A percentile compares a stretch with the other conserved stretches of the same genome.
Conservation (phyloP, 2,888 invertebrate genomes). For the Ceratothoa steindachneri region DNA sequence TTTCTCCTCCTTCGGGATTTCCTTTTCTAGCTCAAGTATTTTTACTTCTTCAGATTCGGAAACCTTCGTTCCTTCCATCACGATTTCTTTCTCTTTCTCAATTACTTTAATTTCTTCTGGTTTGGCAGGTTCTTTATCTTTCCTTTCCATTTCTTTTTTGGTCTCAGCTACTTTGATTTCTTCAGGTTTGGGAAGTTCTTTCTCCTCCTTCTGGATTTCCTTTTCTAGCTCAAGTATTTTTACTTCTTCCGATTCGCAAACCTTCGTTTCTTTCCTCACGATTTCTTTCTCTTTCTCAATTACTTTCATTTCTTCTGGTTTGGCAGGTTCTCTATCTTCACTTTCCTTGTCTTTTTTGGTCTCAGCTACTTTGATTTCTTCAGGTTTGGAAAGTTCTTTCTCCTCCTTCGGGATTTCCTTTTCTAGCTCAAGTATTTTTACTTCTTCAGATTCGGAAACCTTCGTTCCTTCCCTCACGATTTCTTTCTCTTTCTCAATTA, state of each 20-base stretch:
- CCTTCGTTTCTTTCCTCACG: slow-evolving; percentile 24
- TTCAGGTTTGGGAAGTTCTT: not conserved
- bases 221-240: slow-evolving; percentile 16
- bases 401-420: not conserved
- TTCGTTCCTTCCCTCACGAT: slow-evolving; percentile 19
- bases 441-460: not conserved
- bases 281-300: not conserved
- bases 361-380: not conserved
- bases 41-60: too few relatives aligned
- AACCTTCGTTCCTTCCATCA: too few relatives aligned
- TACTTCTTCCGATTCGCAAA: not conserved
- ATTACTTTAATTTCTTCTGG: too few relatives aligned
- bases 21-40: too few relatives aligned
- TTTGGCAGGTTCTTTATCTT: too few relatives aligned
- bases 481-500: slow-evolving; percentile 20
- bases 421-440: not conserved
- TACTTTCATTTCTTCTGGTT: not conserved
- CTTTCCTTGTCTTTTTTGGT: not conserved
- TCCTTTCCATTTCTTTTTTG: too few relatives aligned
- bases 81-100: too few relatives aligned
- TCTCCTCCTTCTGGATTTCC: not conserved
- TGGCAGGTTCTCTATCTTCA: not conserved
- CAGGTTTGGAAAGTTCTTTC: not conserved
- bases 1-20: too few relatives aligned
- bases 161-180: not conserved